Percentiles rank a stretch among this genome's conserved stretches.
Evolutionary conservation across 2,888 invertebrate species (phyloP).

Genomic region (Gibbula magus): DNA sequence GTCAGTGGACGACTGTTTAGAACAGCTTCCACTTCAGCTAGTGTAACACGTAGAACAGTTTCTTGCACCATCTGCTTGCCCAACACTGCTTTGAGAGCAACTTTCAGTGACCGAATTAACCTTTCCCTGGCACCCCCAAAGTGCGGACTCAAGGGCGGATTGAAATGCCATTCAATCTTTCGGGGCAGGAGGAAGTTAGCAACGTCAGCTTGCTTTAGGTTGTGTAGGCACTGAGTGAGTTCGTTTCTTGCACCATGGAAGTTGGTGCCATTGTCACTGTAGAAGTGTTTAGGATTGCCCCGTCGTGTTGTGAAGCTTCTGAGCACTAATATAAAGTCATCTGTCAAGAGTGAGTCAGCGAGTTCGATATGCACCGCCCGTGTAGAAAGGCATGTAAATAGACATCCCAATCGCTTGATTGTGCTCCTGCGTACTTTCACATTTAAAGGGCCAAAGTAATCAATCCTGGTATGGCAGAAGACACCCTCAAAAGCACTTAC

Average conservation of each 20-base stretch:
- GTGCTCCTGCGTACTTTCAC: background rate
- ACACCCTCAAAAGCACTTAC: background rate
- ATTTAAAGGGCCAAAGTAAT: conserved; percentile 25
- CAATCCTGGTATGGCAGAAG: conserved; percentile 23
- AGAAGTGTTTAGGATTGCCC: conserved; percentile 31
- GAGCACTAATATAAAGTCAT: conserved; percentile 17
- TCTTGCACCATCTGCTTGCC: background rate
- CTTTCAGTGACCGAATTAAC: conserved; percentile 66
- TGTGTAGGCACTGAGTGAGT: conserved; percentile 25
- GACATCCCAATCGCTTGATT: conserved; percentile 23
- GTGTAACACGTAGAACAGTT: background rate
- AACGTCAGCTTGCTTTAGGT: conserved; percentile 25
- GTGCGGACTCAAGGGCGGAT: conserved; percentile 66
- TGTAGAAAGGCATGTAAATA: conserved; percentile 26
- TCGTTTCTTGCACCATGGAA: conserved; percentile 43
- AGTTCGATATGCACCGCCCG: conserved; percentile 28
- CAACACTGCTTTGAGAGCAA: conserved; percentile 16
- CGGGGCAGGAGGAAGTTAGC: conserved; percentile 31
- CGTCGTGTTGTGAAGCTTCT: conserved; percentile 23
- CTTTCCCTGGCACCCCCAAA: conserved; percentile 72
- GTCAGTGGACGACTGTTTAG: conserved; percentile 33
- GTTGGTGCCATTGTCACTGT: conserved; percentile 44
- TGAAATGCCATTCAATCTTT: conserved; percentile 67
- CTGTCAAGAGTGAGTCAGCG: conserved; percentile 10
- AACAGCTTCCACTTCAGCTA: conserved; percentile 30